A percentile compares a stretch with the other conserved stretches of the same genome.
These are phyloP conservation scores for Periphyllus acericola DNA, from an alignment of 2,888 invertebrate species.

Conservation along the genomic window DNA sequence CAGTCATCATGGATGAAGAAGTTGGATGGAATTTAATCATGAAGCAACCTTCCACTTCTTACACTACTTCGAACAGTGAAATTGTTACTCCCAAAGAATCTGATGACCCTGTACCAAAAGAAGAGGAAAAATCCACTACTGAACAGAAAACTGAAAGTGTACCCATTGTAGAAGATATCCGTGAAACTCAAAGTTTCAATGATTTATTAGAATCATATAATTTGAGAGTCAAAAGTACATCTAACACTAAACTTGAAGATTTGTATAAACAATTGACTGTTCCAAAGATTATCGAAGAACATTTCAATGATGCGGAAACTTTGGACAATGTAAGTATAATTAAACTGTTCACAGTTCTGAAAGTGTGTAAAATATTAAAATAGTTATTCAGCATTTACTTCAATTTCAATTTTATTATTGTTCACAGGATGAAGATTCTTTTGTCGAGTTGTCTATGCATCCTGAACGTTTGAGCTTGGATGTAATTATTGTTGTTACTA, in stretches of 20 bases:
- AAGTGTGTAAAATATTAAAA: neutral
- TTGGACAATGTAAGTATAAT: conserved; percentile 3
- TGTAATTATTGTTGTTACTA: conserved; percentile 47
- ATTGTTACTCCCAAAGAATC: neutral
- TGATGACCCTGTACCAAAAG: neutral
- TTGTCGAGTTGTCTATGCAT: conserved; percentile 73
- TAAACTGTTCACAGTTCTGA: neutral
- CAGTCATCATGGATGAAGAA: conserved; percentile 28
- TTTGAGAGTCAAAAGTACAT: neutral
- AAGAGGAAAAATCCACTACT: neutral
- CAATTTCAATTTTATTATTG: conserved; percentile 16
- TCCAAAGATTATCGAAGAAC: conserved; percentile 11
- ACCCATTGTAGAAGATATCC: neutral
- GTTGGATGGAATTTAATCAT: conserved; percentile 25
- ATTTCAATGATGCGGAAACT: conserved; percentile 64
- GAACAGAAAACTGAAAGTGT: neutral
- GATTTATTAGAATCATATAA: conserved; percentile 52
- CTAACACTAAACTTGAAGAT: conserved; percentile 5
- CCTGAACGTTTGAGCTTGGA: conserved; percentile 63
- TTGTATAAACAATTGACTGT: conserved; percentile 34
- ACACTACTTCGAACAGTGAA: conserved; percentile 55
- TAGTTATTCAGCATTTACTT: neutral
- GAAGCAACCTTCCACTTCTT: conserved; percentile 67
- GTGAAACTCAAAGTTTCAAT: conserved; percentile 41
- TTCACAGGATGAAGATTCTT: conserved; percentile 71